phyloP scores from a whole-genome alignment of 2,797 vertebrate genomes.

The Helarctos malayanus region DNA sequence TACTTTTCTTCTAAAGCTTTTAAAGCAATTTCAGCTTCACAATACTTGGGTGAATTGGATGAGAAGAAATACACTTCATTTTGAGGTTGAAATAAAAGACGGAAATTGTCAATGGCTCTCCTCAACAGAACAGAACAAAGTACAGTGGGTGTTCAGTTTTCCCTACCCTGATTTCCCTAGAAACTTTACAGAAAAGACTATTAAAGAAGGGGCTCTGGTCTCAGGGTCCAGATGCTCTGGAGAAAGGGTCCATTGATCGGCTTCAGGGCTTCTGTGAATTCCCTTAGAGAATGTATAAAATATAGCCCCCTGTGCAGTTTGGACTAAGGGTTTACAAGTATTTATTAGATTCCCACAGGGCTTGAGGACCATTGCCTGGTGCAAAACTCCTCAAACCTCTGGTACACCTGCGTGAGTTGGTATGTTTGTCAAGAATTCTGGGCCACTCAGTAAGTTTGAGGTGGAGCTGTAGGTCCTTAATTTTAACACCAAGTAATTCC shows the following conservation, averaged over 20 bases:
- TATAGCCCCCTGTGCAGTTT: background rate
- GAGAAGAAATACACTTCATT: slow-evolving; percentile 73
- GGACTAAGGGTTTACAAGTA: background rate
- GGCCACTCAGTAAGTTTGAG: background rate
- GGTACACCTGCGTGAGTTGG: background rate
- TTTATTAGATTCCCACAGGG: background rate
- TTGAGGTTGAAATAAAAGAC: slow-evolving; percentile 71
- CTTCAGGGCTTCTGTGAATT: slow-evolving; percentile 2
- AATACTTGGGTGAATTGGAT: slow-evolving; percentile 73
- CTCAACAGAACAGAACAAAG: slow-evolving; percentile 13
- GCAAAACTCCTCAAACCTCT: background rate
- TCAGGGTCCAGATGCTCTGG: background rate
- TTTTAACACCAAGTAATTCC: background rate
- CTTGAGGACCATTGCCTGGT: background rate
- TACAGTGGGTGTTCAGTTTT: background rate
- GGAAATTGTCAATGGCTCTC: slow-evolving; percentile 53
- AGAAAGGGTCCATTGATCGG: background rate
- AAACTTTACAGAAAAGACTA: background rate
- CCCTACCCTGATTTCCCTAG: background rate
- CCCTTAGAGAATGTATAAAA: background rate
- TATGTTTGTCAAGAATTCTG: slow-evolving; percentile 19
- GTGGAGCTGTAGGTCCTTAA: background rate
- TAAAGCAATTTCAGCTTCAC: slow-evolving; percentile 75
- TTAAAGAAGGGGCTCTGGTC: background rate
- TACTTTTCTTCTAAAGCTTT: slow-evolving; percentile 69